These are phyloP conservation scores for Proterorhinus semilunaris DNA, from an alignment of 2,113 vertebrate genomes.

Conservation along the genomic window DNA sequence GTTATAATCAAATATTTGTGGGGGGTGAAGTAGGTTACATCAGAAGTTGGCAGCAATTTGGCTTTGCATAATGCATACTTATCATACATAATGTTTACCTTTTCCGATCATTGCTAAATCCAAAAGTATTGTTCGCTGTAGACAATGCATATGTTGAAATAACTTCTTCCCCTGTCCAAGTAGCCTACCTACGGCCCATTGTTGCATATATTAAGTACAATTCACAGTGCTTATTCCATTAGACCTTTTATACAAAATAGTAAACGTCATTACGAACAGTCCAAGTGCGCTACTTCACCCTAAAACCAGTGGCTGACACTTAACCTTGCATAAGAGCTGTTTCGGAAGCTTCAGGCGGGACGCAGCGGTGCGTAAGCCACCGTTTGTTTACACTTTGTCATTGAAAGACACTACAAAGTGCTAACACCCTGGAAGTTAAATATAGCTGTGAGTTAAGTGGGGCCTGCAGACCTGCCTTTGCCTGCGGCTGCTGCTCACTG, in stretches of 20 bases:
- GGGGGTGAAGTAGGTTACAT: neutral
- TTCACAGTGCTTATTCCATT: neutral
- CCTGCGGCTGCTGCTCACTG: neutral
- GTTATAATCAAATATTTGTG: neutral
- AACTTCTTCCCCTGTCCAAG: neutral
- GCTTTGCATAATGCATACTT: neutral
- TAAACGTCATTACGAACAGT: neutral
- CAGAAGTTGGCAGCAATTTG: neutral
- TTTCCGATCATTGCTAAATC: neutral
- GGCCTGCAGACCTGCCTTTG: conserved; percentile 16
- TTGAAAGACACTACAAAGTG: conserved; percentile 3
- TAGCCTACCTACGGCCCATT: neutral
- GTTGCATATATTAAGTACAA: neutral
- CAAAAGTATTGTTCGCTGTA: too few relatives aligned
- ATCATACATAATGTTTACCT: too few relatives aligned
- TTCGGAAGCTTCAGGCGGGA: conserved; percentile 6
- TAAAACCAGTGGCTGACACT: neutral
- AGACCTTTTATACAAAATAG: neutral
- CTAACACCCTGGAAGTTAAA: conserved; percentile 5
- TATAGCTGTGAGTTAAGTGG: conserved; percentile 4
- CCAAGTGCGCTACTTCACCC: neutral
- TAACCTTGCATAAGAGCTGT: conserved; percentile 4
- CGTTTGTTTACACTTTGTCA: neutral
- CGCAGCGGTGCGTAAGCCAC: neutral
- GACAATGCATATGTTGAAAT: too few relatives aligned